Base-by-base conservation (phyloP, 2,888 invertebrate genomes). In the Drosophila kambysellisi region DNA sequence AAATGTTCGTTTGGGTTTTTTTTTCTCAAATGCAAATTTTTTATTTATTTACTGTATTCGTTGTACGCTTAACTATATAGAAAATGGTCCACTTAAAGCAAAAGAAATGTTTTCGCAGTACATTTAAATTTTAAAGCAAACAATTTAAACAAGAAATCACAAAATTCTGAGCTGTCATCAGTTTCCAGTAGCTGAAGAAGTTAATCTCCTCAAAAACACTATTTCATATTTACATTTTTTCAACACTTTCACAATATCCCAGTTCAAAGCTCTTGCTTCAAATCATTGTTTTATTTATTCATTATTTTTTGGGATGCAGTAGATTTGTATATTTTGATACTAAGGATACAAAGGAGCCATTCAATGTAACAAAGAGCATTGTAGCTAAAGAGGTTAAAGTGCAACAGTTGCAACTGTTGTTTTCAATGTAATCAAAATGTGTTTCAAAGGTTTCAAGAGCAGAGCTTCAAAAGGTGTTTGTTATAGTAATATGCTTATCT, bases 301-400 rank as follows among this genome's bases (percentile, higher is more conserved):
- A 51, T n/a, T 61, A 70, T 29, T 51, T 61, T 51, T 41, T 59
- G 0, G 20, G 20, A 25, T 25, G 20, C 20, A 25, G 20, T 25
- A 25, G 20, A 25, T 25, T 25, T 25, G 1, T 25, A 25, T 25
- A 25, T 1, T 70, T 70, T 17, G 3, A 61, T 56, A 61, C 50
- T 56, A n/a, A n/a, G n/a, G n/a, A 60, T 30, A 20, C 17, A 46
- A 70, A 70, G 30, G 35, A 56, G 30, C n/a, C 12, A 37, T 67
- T 66, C 48, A 46, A 59, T 70, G 33, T 39, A 15, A 25, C 39
- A 15, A 37, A 17, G 4, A 52, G 15, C 32, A 17, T 9, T 25
- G 33, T 43, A 20, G 9, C 54, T n/a, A 8, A n/a, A 69, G n/a
- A 58, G 15, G n/a, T 39, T 17, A 12, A 43, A 29, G 37, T 58